These are phyloP conservation scores for Dasypus novemcinctus DNA, from an alignment of 2,113 vertebrate species.

Conservation along the genomic window DNA sequence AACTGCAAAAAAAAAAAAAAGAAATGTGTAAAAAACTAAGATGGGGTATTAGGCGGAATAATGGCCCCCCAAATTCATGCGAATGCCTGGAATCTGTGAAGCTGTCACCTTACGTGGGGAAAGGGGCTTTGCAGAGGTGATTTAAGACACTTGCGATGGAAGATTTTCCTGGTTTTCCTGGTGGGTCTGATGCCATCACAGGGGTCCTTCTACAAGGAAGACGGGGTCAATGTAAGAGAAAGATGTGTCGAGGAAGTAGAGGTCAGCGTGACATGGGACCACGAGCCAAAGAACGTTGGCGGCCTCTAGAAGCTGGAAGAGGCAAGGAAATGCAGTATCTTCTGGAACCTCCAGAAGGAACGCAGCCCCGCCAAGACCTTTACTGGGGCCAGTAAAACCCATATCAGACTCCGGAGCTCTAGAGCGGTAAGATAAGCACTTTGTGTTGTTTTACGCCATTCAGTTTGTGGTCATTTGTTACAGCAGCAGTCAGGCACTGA, in stretches of 20 bases:
- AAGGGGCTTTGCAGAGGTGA: too few species aligned
- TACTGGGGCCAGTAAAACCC: too few species aligned
- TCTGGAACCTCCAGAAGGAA: too few species aligned
- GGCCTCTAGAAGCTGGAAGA: background rate
- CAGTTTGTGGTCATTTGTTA: background rate
- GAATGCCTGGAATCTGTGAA: background rate
- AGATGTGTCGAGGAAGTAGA: background rate
- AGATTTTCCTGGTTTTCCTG: background rate
- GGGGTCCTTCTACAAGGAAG: background rate
- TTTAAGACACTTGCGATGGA: too few species aligned
- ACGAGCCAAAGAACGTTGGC: background rate
- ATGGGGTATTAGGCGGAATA: background rate
- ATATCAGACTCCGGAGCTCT: too few species aligned
- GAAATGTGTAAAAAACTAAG: background rate
- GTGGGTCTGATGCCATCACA: fast-evolving
- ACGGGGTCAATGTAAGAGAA: background rate
- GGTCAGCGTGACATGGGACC: fast-evolving
- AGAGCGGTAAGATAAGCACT: too few species aligned
- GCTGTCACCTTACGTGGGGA: too few species aligned
- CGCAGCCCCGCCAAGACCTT: too few species aligned
- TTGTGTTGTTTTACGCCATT: background rate
- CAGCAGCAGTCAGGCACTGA: fast-evolving
- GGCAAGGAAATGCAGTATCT: too few species aligned
- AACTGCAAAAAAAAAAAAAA: too few species aligned
- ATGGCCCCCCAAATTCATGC: too few species aligned